phyloP scores from a whole-genome alignment of 2,113 vertebrate species.

The Sprattus sprattus region DNA sequence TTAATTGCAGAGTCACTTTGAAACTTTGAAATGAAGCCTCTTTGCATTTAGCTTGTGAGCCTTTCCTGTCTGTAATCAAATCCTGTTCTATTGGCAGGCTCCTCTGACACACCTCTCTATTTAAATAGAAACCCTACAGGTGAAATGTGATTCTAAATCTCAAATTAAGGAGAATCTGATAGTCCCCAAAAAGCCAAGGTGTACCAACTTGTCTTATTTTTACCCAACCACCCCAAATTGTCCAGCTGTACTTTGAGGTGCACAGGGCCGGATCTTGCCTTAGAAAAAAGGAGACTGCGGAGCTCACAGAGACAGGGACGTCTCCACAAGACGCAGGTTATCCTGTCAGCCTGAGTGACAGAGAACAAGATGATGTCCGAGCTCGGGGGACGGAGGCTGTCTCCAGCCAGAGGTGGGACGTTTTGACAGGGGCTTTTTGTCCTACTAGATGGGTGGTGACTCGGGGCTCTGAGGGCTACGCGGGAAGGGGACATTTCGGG shows the following conservation, averaged over 20 bases:
- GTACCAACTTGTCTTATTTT: neutral
- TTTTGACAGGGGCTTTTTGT: slow-evolving; percentile 38
- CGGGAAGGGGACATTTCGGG: no score
- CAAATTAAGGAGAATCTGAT: neutral
- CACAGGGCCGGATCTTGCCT: neutral
- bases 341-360: slow-evolving; percentile 35
- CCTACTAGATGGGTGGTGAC: slow-evolving; percentile 18
- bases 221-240: neutral
- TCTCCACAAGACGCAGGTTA: neutral
- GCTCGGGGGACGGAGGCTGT: slow-evolving; percentile 19
- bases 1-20: neutral
- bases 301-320: neutral
- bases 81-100: neutral
- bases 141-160: neutral
- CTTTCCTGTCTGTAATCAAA: neutral
- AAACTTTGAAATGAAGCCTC: slow-evolving; percentile 31
- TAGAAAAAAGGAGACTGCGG: neutral
- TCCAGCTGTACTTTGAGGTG: neutral
- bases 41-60: slow-evolving; percentile 36
- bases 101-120: neutral
- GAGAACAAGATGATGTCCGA: slow-evolving; percentile 27
- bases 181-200: neutral
- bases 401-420: slow-evolving; percentile 35
- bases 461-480: neutral
- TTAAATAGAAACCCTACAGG: slow-evolving; percentile 13